Percentiles rank a stretch among this genome's conserved stretches.
These are phyloP conservation scores for Ornithoptera priamus DNA, from an alignment of 2,888 invertebrate genomes.

Conservation along the genomic window DNA sequence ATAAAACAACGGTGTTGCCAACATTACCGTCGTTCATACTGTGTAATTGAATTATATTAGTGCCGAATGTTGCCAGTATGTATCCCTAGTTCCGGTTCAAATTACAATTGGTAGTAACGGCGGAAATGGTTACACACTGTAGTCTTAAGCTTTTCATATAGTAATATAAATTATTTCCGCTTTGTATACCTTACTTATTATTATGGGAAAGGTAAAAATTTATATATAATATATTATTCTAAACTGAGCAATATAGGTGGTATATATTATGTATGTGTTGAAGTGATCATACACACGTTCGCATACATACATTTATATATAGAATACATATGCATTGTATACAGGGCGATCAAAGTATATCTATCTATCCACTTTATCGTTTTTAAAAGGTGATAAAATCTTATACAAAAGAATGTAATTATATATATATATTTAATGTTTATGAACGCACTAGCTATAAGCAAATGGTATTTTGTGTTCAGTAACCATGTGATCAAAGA, in stretches of 20 bases:
- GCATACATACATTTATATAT: slow-evolving; percentile 29
- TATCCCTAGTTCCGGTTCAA: slow-evolving; percentile 36
- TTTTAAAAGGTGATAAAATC: slow-evolving; percentile 46
- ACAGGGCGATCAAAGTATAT: slow-evolving; percentile 60
- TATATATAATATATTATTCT: slow-evolving; percentile 34
- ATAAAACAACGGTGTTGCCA: slow-evolving; percentile 45
- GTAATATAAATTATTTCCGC: slow-evolving; percentile 49
- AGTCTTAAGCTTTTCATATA: slow-evolving; percentile 52
- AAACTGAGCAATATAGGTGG: slow-evolving; percentile 56
- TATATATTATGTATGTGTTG: slow-evolving; percentile 30
- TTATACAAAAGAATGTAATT: slow-evolving; percentile 41
- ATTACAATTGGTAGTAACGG: slow-evolving; percentile 33
- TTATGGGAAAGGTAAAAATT: slow-evolving; percentile 25
- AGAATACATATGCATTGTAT: slow-evolving; percentile 45
- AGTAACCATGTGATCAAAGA: slow-evolving; percentile 51
- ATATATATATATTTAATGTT: slow-evolving; percentile 24
- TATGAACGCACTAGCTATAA: slow-evolving; percentile 39
- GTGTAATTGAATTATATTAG: slow-evolving; percentile 35
- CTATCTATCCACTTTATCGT: slow-evolving; percentile 38
- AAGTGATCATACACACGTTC: too few relatives aligned
- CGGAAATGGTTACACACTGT: slow-evolving; percentile 47
- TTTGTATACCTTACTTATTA: slow-evolving; percentile 39
- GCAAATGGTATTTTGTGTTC: slow-evolving; percentile 63
- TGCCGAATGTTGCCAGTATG: slow-evolving; percentile 55
- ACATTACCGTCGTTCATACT: slow-evolving; percentile 51